Evolutionary conservation across 2,797 vertebrate species (phyloP).

Genomic region (Phrynocephalus forsythii): DNA sequence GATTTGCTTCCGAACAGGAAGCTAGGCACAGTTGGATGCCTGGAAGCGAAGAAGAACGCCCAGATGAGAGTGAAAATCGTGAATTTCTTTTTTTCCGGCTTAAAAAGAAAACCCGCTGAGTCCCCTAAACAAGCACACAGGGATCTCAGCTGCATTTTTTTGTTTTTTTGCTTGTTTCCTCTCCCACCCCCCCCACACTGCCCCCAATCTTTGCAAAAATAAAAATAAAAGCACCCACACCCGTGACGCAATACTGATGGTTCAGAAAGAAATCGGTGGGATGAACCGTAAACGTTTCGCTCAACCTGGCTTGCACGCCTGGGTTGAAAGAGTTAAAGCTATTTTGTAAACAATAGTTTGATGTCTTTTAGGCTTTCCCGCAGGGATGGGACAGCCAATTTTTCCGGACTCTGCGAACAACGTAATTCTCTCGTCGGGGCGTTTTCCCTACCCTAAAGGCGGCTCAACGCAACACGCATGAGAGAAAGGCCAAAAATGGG

Average conservation of each 20-base stretch:
- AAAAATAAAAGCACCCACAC: not conserved
- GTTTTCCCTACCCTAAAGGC: not conserved
- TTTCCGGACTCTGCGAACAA: not conserved
- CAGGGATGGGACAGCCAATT: not conserved
- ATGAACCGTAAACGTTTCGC: slow-evolving; percentile 55
- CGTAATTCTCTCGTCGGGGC: not conserved
- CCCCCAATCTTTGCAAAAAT: slow-evolving; percentile 67
- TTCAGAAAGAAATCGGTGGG: slow-evolving; percentile 53
- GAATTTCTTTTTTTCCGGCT: slow-evolving; percentile 9
- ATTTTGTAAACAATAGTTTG: slow-evolving; percentile 69
- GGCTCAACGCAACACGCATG: not conserved
- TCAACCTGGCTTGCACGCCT: slow-evolving; percentile 50
- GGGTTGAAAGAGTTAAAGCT: slow-evolving; percentile 76
- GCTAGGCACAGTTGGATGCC: too few species aligned
- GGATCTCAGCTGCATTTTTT: slow-evolving; percentile 48
- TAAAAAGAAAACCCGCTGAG: slow-evolving; percentile 65
- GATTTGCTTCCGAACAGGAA: too few species aligned
- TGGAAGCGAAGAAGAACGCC: slow-evolving; percentile 29
- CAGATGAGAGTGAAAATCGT: too few species aligned
- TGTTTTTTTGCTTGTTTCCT: too few species aligned
- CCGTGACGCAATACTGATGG: slow-evolving; percentile 72
- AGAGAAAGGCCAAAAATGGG: too few species aligned
- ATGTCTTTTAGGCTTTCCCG: not conserved
- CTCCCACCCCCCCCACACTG: too few species aligned
- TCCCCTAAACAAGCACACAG: slow-evolving; percentile 76